A percentile compares a stretch with the other conserved stretches of the same genome.
phyloP scores from a whole-genome alignment of 2,888 invertebrate species.

The Listrodromus nycthemerus region DNA sequence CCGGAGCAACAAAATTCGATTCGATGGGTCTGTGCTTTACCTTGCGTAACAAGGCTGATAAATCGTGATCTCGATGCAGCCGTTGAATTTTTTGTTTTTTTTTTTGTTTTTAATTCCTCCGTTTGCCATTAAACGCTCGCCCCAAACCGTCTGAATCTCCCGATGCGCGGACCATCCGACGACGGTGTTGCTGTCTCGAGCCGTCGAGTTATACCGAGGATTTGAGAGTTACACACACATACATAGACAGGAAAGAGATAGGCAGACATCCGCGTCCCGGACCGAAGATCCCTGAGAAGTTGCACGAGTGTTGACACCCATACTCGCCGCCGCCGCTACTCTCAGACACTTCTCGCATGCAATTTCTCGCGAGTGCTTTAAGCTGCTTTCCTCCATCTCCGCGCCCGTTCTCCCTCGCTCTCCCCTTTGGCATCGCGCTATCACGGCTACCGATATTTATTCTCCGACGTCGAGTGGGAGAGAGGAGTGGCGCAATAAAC shows the following conservation, averaged over 20 bases:
- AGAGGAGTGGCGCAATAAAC: conserved; percentile 76
- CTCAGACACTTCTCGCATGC: conserved; percentile 62
- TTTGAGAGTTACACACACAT: neutral
- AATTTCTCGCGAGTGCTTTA: conserved; percentile 67
- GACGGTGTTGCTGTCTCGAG: neutral
- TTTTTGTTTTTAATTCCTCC: neutral
- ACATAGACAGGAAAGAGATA: neutral
- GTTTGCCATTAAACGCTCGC: neutral
- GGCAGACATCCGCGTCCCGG: conserved; percentile 17
- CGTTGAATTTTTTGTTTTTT: neutral
- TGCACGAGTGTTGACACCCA: conserved; percentile 56
- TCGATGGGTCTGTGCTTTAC: neutral
- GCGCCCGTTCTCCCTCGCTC: neutral
- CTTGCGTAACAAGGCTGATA: too few relatives aligned
- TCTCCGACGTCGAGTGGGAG: conserved; percentile 67
- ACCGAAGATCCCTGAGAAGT: conserved; percentile 35
- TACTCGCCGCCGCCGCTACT: conserved; percentile 53
- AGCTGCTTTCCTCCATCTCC: conserved; percentile 46
- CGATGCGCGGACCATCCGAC: neutral
- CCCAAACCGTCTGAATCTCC: neutral
- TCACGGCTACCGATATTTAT: conserved; percentile 72
- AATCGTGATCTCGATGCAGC: neutral
- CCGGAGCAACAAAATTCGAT: neutral
- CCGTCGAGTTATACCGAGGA: conserved; percentile 9
- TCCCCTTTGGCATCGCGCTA: conserved; percentile 32